Percentiles rank a stretch among this genome's conserved stretches.
Conservation (phyloP, 2,113 vertebrate species). For the Lamprologus callipterus region DNA sequence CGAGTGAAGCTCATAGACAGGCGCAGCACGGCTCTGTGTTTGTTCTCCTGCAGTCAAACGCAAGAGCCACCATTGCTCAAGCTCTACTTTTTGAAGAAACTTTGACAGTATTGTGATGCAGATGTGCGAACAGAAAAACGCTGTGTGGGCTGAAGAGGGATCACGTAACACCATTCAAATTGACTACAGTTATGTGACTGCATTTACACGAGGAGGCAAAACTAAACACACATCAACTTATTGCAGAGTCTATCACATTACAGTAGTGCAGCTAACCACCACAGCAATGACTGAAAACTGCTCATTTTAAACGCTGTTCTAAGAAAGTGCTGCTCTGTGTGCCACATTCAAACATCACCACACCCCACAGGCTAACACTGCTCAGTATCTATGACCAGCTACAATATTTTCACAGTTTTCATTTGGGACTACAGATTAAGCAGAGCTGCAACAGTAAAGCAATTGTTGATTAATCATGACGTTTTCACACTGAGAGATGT, state of each 20-base stretch:
- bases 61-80: not conserved
- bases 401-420: not conserved
- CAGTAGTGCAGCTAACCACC: not conserved
- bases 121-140: not conserved
- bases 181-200: not conserved
- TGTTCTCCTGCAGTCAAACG: not conserved
- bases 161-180: not conserved
- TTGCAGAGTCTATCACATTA: not conserved
- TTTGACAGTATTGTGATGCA: not conserved
- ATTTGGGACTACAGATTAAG: not conserved
- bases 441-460: not conserved
- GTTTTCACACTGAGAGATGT: not conserved
- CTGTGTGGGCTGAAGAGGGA: not conserved
- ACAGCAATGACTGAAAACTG: not conserved
- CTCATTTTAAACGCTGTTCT: not conserved
- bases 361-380: not conserved
- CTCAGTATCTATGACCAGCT: not conserved
- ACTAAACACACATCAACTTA: not conserved
- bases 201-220: conserved; percentile 4
- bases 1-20: not conserved
- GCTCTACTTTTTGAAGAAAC: not conserved
- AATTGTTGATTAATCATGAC: not conserved
- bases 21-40: not conserved
- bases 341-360: not conserved
- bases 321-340: not conserved